A percentile compares a stretch with the other conserved stretches of the same genome.
Conservation (phyloP, 2,113 vertebrate genomes). For the Eubucco bourcierii region DNA sequence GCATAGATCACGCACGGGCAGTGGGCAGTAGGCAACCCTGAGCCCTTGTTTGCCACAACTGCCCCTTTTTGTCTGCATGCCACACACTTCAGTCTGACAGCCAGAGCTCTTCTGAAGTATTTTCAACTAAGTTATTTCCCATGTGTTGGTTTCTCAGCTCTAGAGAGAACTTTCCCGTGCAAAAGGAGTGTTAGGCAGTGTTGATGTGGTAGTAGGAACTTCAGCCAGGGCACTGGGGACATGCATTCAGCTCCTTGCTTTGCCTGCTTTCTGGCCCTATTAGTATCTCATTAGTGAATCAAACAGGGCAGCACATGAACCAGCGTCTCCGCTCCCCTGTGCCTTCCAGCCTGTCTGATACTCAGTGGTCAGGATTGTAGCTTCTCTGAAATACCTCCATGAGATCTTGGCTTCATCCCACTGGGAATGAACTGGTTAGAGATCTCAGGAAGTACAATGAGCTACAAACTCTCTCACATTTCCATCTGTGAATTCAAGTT, state of each 20-base stretch:
- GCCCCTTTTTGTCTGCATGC: neutral
- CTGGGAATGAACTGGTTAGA: neutral
- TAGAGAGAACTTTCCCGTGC: neutral
- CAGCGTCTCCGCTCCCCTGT: neutral
- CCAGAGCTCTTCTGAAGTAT: neutral
- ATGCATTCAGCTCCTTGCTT: neutral
- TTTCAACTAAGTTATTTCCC: neutral
- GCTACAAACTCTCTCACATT: neutral
- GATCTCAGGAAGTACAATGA: neutral
- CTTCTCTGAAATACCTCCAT: neutral
- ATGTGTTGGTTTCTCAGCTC: neutral
- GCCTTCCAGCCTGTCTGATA: neutral
- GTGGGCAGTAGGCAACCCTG: neutral
- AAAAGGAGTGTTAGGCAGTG: neutral
- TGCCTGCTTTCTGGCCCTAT: slow-evolving; percentile 21
- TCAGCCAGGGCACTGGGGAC: neutral
- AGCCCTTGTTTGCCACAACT: neutral
- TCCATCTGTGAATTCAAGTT: neutral
- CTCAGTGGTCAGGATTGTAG: neutral
- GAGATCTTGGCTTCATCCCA: neutral
- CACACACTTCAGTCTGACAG: neutral
- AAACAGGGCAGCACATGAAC: neutral
- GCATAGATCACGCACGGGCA: neutral
- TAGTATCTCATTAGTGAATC: slow-evolving; percentile 44
- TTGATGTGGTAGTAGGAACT: neutral